These are phyloP conservation scores for Scomber japonicus DNA, from an alignment of 2,113 vertebrate genomes.

Conservation along the genomic window DNA sequence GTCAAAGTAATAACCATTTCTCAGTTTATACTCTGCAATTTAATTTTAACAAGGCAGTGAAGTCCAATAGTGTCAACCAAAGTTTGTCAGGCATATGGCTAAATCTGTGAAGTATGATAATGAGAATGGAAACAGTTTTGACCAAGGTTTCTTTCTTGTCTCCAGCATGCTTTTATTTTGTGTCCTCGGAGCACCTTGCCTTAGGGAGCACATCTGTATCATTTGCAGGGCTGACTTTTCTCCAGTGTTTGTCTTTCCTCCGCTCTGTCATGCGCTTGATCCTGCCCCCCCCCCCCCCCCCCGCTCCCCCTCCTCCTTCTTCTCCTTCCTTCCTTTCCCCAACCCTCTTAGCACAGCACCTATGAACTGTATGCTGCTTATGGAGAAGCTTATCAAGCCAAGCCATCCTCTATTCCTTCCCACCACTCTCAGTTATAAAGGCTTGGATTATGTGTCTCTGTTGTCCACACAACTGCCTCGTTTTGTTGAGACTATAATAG, in stretches of 20 bases:
- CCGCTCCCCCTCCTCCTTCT: neutral
- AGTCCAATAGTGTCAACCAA: constrained; percentile 28
- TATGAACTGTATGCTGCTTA: constrained; percentile 42
- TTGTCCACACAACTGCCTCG: constrained; percentile 63
- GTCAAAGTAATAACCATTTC: constrained; percentile 4
- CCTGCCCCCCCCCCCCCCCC: neutral
- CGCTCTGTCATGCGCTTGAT: constrained; percentile 8
- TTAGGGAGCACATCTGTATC: constrained; percentile 47
- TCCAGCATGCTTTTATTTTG: constrained; percentile 50
- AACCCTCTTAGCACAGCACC: constrained; percentile 3
- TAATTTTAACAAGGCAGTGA: neutral
- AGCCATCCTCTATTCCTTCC: constrained; percentile 39
- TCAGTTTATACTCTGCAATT: constrained; percentile 7
- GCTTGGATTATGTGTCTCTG: constrained; percentile 46
- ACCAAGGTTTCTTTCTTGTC: constrained; percentile 6
- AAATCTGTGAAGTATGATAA: constrained; percentile 23
- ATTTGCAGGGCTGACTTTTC: constrained; percentile 35
- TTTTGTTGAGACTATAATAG: constrained; percentile 65
- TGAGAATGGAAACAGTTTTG: constrained; percentile 26
- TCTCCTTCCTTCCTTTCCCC: too few relatives aligned
- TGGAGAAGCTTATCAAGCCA: constrained; percentile 54
- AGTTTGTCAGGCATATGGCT: constrained; percentile 9
- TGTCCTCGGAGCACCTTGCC: constrained; percentile 50
- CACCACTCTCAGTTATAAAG: constrained; percentile 14
- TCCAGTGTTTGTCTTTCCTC: constrained; percentile 28